Evolutionary conservation across 2,888 invertebrate genomes (phyloP).

Genomic region (Eupithecia vulgata): DNA sequence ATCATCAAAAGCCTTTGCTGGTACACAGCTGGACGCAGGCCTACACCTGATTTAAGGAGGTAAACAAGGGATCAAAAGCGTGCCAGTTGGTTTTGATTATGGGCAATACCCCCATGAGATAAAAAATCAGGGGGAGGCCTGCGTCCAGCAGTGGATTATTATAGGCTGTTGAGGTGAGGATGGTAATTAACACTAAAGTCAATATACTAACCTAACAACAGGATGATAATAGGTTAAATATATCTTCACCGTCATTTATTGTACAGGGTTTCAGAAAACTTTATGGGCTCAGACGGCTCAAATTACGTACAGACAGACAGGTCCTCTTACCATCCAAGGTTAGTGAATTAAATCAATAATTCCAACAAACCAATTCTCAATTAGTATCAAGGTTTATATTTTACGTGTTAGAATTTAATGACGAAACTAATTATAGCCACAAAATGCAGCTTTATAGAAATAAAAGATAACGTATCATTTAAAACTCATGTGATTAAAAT

Average conservation of each 20-base stretch:
- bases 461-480: neutral
- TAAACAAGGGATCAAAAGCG: too few relatives aligned
- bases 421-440: neutral
- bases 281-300: neutral
- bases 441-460: neutral
- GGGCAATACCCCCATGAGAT: too few relatives aligned
- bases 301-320: neutral
- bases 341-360: neutral
- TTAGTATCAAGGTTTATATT: constrained; percentile 6
- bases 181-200: too few relatives aligned
- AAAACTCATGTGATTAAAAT: neutral
- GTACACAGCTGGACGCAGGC: too few relatives aligned
- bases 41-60: too few relatives aligned
- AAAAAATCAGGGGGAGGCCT: too few relatives aligned
- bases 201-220: too few relatives aligned
- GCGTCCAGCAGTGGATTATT: too few relatives aligned
- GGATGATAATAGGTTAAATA: too few relatives aligned
- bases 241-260: neutral
- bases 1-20: too few relatives aligned
- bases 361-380: constrained; percentile 1
- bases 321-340: neutral
- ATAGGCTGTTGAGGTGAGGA: too few relatives aligned
- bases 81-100: too few relatives aligned
- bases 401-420: neutral
- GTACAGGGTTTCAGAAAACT: neutral